Evolutionary conservation across 2,888 invertebrate genomes (phyloP).

Genomic region (Aleiodes leptofemur): DNA sequence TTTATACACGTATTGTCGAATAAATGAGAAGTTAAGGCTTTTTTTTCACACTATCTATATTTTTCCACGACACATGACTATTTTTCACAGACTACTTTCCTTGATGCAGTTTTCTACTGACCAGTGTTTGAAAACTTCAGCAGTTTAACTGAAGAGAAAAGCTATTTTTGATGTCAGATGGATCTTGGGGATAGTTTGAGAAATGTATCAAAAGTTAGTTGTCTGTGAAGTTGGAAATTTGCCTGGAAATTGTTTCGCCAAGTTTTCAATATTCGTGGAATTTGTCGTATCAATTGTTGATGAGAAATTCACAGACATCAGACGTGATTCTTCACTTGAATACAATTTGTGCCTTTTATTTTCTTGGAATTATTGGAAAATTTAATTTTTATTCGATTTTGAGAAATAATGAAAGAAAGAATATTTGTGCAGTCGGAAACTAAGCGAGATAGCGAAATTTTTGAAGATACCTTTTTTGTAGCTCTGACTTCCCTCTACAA

Average conservation of each 20-base stretch:
- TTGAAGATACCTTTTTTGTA: too few species aligned
- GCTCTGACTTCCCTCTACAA: too few species aligned
- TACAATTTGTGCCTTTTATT: too few species aligned
- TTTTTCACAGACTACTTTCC: not conserved
- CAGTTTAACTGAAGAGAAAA: not conserved
- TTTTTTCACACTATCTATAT: not conserved
- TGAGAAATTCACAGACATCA: too few species aligned
- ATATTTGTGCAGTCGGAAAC: too few species aligned
- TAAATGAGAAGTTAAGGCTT: conserved; percentile 7
- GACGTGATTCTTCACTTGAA: too few species aligned
- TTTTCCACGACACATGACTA: not conserved
- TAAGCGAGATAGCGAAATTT: too few species aligned
- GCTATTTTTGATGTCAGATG: conserved; percentile 21
- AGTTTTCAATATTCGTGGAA: not conserved
- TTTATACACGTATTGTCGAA: conserved; percentile 3
- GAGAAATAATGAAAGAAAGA: too few species aligned
- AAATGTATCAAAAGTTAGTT: not conserved
- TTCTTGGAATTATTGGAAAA: too few species aligned
- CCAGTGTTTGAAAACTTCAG: conserved; percentile 7
- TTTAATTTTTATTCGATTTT: too few species aligned
- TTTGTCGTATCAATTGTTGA: too few species aligned
- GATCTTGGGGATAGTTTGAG: not conserved
- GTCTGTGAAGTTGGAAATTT: conserved; percentile 3
- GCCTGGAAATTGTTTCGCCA: not conserved
- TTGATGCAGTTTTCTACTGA: too few species aligned